Conservation (phyloP, 2,888 invertebrate species). For the Biston betularia region DNA sequence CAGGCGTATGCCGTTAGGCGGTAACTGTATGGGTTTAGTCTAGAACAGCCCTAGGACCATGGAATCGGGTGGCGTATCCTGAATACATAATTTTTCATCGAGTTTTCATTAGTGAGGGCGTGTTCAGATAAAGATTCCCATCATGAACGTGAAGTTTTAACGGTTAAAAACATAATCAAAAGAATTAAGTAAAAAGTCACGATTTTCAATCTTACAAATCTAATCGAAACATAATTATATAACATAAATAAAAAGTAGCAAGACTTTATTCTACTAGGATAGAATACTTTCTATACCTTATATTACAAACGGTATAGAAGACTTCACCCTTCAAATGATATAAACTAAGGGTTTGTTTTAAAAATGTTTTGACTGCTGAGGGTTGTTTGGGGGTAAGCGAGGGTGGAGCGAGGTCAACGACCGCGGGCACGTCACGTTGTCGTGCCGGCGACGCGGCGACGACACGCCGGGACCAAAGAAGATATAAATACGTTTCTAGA, state of each 20-base stretch:
- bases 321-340: constrained; percentile 22
- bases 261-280: constrained; percentile 24
- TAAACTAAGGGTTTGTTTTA: constrained; percentile 41
- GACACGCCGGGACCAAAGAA: constrained; percentile 20
- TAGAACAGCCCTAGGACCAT: constrained; percentile 78
- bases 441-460: constrained; percentile 38
- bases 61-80: constrained; percentile 75
- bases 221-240: constrained; percentile 11
- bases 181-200: neutral
- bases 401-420: constrained; percentile 65
- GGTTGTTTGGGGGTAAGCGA: constrained; percentile 56
- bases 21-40: constrained; percentile 80
- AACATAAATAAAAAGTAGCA: too few relatives aligned
- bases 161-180: neutral
- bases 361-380: constrained; percentile 46
- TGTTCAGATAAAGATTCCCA: neutral
- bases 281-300: neutral
- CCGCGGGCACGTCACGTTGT: constrained; percentile 57
- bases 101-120: neutral
- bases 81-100: constrained; percentile 68
- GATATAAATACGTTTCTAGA: constrained; percentile 15
- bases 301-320: constrained; percentile 10
- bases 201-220: neutral
- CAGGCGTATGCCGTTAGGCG: constrained; percentile 74
- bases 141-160: neutral